These are phyloP conservation scores for Limnephilus marmoratus DNA, from an alignment of 2,888 invertebrate species.

Conservation along the genomic window DNA sequence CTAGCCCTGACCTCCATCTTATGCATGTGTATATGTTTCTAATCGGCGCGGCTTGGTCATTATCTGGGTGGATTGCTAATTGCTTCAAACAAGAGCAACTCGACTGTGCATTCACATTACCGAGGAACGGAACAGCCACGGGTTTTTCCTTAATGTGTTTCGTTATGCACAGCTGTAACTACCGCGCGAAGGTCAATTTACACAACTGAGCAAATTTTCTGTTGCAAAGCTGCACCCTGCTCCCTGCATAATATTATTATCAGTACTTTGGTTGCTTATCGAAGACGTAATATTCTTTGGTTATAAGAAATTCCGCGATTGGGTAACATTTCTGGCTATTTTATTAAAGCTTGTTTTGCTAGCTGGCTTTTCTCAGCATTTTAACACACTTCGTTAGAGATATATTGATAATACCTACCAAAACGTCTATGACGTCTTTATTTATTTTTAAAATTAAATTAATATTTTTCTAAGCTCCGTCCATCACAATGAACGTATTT, in stretches of 20 bases:
- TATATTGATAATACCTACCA: background rate
- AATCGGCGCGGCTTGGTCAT: background rate
- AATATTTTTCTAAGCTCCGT: background rate
- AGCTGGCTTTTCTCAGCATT: no score
- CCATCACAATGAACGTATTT: no score
- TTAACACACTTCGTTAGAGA: background rate
- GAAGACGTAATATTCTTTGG: background rate
- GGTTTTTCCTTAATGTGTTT: slow-evolving; percentile 2
- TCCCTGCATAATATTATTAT: background rate
- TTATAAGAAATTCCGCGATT: background rate
- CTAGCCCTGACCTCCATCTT: background rate
- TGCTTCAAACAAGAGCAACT: background rate
- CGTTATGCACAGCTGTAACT: background rate
- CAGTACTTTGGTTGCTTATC: background rate
- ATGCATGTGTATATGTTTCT: background rate
- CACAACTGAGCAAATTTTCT: background rate
- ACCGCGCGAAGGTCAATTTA: background rate
- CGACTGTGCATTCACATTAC: background rate
- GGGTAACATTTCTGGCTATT: background rate
- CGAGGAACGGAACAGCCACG: background rate
- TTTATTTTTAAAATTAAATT: no score
- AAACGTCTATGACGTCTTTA: no score
- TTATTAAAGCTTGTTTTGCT: background rate
- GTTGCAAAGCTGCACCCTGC: background rate
- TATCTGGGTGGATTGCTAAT: background rate